Percentiles rank a stretch among this genome's conserved stretches.
Conservation (phyloP, 1,140 invertebrate genomes). For the Caerostris extrusa region DNA sequence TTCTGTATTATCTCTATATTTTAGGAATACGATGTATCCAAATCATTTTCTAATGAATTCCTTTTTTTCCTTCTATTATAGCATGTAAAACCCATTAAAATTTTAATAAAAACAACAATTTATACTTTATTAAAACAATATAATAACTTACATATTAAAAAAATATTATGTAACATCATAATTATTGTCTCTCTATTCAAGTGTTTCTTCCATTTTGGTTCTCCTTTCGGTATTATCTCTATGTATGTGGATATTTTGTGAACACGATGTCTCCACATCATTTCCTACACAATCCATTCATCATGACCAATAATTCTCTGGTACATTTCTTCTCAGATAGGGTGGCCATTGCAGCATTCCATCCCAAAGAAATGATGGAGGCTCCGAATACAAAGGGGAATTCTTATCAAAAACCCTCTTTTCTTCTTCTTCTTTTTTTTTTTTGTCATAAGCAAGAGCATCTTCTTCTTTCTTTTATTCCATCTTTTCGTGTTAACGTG, state of each 20-base stretch:
- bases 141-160: background rate
- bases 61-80: background rate
- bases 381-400: background rate
- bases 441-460: background rate
- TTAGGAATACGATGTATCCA: too few species aligned
- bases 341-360: conserved; percentile 20
- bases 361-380: conserved; percentile 23
- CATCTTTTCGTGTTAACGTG: background rate
- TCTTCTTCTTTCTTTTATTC: background rate
- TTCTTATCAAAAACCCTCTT: conserved; percentile 4
- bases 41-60: too few species aligned
- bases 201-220: background rate
- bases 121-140: too few species aligned
- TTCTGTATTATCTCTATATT: too few species aligned
- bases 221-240: background rate
- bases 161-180: too few species aligned
- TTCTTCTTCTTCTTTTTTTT: background rate
- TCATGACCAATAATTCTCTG: background rate
- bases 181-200: background rate
- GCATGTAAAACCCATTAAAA: too few species aligned
- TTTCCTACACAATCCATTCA: background rate
- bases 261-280: background rate
- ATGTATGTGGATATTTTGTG: background rate
- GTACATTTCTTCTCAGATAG: conserved; percentile 27
- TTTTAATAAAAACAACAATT: too few species aligned